These are phyloP conservation scores for Callospermophilus lateralis DNA, from an alignment of 2,113 vertebrate genomes.

Conservation along the genomic window DNA sequence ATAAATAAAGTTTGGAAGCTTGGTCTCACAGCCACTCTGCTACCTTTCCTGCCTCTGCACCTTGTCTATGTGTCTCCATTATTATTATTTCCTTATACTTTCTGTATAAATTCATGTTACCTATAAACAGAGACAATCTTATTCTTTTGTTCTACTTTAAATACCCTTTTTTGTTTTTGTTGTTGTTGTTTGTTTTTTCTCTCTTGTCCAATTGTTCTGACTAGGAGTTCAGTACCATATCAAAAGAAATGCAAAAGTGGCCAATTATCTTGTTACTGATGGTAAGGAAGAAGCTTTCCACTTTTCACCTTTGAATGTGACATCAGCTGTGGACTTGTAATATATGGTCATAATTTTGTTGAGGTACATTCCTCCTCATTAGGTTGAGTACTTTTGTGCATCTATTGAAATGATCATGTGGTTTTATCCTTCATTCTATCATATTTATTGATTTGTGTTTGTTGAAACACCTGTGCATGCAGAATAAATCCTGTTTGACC, in stretches of 20 bases:
- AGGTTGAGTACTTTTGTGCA: neutral
- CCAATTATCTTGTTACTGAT: neutral
- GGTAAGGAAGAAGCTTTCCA: neutral
- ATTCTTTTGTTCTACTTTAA: neutral
- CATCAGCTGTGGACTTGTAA: neutral
- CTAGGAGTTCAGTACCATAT: neutral
- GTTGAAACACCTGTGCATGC: neutral
- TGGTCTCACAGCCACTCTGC: too few relatives aligned
- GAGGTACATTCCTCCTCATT: neutral
- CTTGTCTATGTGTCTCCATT: too few relatives aligned
- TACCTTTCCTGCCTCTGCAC: too few relatives aligned
- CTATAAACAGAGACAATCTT: neutral
- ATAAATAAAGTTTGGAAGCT: too few relatives aligned
- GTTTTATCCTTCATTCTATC: neutral
- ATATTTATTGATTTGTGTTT: neutral
- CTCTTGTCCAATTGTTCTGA: neutral
- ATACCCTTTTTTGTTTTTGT: neutral
- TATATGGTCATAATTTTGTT: neutral
- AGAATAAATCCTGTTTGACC: neutral
- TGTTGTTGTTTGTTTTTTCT: too few relatives aligned
- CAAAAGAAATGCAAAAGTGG: neutral
- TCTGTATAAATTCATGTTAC: neutral
- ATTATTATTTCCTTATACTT: neutral
- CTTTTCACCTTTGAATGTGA: neutral
- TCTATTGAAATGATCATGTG: neutral